A percentile compares a stretch with the other conserved stretches of the same genome.
These are phyloP conservation scores for Cryptoleucopteryx plumbea DNA, from an alignment of 2,113 vertebrate species.

Conservation along the genomic window DNA sequence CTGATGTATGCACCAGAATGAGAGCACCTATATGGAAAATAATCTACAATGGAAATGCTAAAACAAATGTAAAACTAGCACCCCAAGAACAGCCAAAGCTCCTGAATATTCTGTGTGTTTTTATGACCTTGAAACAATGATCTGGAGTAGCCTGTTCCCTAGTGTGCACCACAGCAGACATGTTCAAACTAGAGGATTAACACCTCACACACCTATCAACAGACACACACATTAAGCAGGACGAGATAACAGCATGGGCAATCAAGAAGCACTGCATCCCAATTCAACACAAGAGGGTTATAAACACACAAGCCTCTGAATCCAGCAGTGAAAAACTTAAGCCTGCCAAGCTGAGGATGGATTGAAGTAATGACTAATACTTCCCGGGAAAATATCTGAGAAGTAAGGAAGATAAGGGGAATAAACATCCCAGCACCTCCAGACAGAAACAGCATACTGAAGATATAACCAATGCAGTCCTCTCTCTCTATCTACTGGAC, in stretches of 20 bases:
- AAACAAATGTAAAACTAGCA: background rate
- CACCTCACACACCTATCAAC: constrained; percentile 68
- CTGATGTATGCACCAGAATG: background rate
- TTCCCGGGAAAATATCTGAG: constrained; percentile 35
- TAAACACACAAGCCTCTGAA: constrained; percentile 57
- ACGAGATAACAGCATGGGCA: constrained; percentile 66
- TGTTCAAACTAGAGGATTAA: constrained; percentile 59
- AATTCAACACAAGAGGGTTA: constrained; percentile 54
- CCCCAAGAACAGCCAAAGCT: background rate
- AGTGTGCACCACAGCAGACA: background rate
- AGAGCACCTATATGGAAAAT: background rate
- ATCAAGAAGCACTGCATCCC: constrained; percentile 54
- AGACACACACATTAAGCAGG: constrained; percentile 57
- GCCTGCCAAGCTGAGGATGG: constrained; percentile 52
- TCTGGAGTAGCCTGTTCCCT: constrained; percentile 1
- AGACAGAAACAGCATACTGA: constrained; percentile 1
- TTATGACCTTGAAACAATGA: constrained; percentile 61
- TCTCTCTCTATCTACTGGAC: background rate
- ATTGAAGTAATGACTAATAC: constrained; percentile 63
- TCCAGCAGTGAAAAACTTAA: constrained; percentile 56
- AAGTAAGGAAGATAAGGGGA: constrained; percentile 42
- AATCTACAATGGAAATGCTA: background rate
- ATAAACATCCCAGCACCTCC: constrained; percentile 43
- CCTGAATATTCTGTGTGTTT: constrained; percentile 8
- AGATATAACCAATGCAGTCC: background rate